Evolutionary conservation across 2,113 vertebrate species (phyloP).

Genomic region (Larimichthys crocea): DNA sequence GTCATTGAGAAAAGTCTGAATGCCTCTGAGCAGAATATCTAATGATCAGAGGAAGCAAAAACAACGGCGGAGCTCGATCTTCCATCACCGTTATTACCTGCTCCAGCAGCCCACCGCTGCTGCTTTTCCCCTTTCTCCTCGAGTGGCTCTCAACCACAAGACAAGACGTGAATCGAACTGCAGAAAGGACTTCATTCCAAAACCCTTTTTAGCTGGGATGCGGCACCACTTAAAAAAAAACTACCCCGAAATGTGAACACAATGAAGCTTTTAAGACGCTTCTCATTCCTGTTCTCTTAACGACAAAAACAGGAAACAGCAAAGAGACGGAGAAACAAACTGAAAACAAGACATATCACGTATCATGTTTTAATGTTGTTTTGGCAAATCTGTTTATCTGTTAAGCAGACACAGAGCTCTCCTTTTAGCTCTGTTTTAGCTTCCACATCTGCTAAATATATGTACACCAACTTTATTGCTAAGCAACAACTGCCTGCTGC

Average conservation of each 20-base stretch:
- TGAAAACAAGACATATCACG: neutral
- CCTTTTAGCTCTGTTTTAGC: neutral
- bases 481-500: no score
- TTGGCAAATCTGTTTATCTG: neutral
- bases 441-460: neutral
- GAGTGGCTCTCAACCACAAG: conserved; percentile 26
- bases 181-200: conserved; percentile 26
- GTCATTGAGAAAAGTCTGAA: conserved; percentile 56
- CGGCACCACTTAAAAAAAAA: neutral
- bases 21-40: conserved; percentile 58
- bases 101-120: conserved; percentile 18
- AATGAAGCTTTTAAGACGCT: no score
- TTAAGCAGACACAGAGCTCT: neutral
- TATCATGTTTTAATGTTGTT: no score
- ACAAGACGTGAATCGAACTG: neutral
- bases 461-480: neutral
- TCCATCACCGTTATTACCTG: conserved; percentile 43
- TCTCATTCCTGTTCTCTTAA: neutral
- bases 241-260: neutral
- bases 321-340: neutral
- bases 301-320: neutral
- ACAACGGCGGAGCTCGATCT: conserved; percentile 31
- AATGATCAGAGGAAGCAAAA: conserved; percentile 57
- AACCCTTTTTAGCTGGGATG: neutral
- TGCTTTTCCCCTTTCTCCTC: neutral